Conservation (phyloP, 2,113 vertebrate species). For the Dicrurus megarhynchus region DNA sequence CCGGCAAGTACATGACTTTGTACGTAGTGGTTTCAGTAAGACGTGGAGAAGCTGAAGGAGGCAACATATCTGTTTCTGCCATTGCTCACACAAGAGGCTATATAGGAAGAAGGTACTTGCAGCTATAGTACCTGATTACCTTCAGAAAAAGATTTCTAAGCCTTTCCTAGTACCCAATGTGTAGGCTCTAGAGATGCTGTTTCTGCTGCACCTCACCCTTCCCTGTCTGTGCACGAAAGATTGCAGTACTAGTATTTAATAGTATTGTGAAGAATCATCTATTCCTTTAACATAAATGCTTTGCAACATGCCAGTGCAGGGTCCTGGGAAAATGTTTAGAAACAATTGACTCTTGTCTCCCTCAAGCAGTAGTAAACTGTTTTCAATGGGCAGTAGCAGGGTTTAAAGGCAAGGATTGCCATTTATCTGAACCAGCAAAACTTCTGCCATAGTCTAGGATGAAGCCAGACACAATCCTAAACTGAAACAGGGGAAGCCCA, state of each 20-base stretch:
- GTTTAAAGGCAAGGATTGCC: background rate
- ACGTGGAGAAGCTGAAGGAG: background rate
- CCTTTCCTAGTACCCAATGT: fast-evolving
- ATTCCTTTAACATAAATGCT: background rate
- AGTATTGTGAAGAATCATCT: background rate
- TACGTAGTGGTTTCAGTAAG: background rate
- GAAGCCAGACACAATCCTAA: background rate
- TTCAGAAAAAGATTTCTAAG: background rate
- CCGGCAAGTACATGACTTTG: background rate
- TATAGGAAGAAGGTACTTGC: background rate
- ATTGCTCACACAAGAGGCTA: background rate
- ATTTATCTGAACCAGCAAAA: background rate
- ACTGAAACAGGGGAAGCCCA: background rate
- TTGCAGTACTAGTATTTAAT: background rate
- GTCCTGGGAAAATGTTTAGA: background rate
- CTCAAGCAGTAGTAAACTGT: background rate
- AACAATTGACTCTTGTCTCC: background rate
- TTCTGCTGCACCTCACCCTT: background rate
- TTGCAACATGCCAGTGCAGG: background rate
- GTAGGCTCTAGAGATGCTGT: background rate
- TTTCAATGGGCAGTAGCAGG: background rate
- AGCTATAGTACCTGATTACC: background rate
- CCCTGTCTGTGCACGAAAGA: background rate
- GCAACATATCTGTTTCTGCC: background rate
- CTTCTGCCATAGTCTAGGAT: background rate